Conservation (phyloP, 2,113 vertebrate genomes). For the Psettodes erumei region DNA sequence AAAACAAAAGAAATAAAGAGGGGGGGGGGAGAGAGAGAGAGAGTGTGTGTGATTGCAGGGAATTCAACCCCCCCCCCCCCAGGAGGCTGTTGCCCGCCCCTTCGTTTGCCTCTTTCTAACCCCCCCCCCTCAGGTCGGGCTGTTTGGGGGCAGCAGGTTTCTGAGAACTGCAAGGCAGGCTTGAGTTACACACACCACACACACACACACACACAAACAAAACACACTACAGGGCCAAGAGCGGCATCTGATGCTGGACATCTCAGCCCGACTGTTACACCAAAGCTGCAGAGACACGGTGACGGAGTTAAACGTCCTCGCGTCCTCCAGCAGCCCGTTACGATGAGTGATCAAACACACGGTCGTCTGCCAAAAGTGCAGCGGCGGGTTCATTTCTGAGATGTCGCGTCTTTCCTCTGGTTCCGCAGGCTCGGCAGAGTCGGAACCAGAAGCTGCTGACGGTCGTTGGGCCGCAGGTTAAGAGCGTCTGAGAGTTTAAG, state of each 20-base stretch:
- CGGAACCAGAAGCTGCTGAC: background rate
- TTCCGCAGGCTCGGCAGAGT: no score
- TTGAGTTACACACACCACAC: constrained; percentile 11
- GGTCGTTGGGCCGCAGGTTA: background rate
- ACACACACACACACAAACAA: background rate
- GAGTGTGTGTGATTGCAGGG: constrained; percentile 36
- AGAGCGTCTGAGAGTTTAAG: background rate
- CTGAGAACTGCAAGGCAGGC: constrained; percentile 18
- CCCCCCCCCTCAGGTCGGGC: background rate
- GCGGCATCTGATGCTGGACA: background rate
- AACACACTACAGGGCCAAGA: background rate
- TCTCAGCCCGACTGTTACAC: no score
- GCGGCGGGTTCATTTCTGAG: no score
- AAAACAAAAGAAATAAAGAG: constrained; percentile 26
- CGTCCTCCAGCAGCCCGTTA: no score
- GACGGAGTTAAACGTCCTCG: no score
- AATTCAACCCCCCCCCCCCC: constrained; percentile 45
- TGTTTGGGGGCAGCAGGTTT: background rate
- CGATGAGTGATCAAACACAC: no score
- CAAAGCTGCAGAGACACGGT: no score
- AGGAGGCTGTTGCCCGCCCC: constrained; percentile 8
- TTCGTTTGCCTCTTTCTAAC: constrained; percentile 2
- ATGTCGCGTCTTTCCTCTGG: no score
- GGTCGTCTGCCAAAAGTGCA: no score
- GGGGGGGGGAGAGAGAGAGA: background rate